Base-by-base conservation (phyloP, 2,888 invertebrate genomes). In the Odontomyia ornata region DNA sequence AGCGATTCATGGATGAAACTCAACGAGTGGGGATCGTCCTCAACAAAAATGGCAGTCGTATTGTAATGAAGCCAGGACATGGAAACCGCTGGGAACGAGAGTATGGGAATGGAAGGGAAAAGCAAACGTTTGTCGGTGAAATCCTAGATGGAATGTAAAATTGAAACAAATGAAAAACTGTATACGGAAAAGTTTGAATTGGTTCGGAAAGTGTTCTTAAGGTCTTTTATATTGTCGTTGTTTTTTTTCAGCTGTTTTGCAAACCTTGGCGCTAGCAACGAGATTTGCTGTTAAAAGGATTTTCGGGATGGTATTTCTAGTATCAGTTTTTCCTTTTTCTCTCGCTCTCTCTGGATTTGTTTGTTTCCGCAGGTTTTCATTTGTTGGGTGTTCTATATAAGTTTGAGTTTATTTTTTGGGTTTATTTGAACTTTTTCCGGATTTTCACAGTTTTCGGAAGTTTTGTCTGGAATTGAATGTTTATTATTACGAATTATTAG, bases 91-190 rank as follows among this genome's bases (percentile, higher is more conserved):
- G 7, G 7, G 43, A 43, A 15, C 52, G 15, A 4, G 36, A 52
- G 52, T 3, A 52, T 9, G 52, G 36, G 25, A 5, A 13, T 60
- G 25, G 57, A 60, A 25, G 57, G 36, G 36, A 25, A 25, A 60
- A 25, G 60, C n/a, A 30, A 30, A 15, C 15, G 25, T 60, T 60
- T 60, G 21, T 60, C 60, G 64, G 28, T 3, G 25, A 64, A 64
- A 28, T 64, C 27, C 30, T 64, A 30, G 64, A 30, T 64, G 30
- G 27, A 67, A 67, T 67, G 67, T 67, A 67, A 67, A 64, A 67
- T 67, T 67, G 67, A 67, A 67, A 67, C 67, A 67, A 67, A 67
- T 67, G 67, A 67, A 67, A 67, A 67, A 67, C 67, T 67, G 67
- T 67, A 67, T 15, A 67, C 67, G 67, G 67, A 67, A 67, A 67